Conservation (phyloP, 2,113 vertebrate species). For the Poecilia latipinna region DNA sequence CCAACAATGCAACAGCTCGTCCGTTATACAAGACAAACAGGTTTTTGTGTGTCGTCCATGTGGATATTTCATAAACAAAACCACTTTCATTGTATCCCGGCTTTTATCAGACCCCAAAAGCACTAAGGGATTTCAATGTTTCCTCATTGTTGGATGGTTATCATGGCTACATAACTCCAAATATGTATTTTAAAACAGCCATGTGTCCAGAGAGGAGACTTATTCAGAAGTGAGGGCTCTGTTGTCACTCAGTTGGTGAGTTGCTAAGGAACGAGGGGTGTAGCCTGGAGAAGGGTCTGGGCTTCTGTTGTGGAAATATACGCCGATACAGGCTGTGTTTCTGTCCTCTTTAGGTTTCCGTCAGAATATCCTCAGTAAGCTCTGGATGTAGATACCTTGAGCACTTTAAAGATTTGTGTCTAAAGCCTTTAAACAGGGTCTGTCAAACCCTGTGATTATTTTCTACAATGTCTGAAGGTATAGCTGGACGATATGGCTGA, state of each 20-base stretch:
- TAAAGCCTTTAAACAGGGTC: not conserved
- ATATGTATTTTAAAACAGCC: conserved; percentile 18
- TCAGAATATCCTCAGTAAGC: conserved; percentile 58
- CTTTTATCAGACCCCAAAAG: conserved; percentile 35
- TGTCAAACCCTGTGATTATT: not conserved
- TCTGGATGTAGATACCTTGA: conserved; percentile 33
- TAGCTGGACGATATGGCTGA: too few relatives aligned
- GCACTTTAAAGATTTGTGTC: conserved; percentile 10
- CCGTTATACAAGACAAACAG: conserved; percentile 56
- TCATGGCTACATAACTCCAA: conserved; percentile 20
- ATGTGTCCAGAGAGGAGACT: conserved; percentile 29
- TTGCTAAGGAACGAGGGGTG: conserved; percentile 70
- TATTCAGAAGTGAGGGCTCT: conserved; percentile 35
- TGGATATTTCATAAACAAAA: conserved; percentile 40
- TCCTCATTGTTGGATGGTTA: conserved; percentile 16
- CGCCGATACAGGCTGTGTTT: conserved; percentile 34
- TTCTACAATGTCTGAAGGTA: not conserved
- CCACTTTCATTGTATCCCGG: conserved; percentile 23
- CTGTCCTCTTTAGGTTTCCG: conserved; percentile 28
- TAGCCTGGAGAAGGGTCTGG: conserved; percentile 54
- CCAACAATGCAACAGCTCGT: conserved; percentile 26
- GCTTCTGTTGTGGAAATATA: conserved; percentile 70
- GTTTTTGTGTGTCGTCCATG: conserved; percentile 42
- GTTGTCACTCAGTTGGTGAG: conserved; percentile 68
- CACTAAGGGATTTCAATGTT: conserved; percentile 20